These are phyloP conservation scores for Vulpes vulpes DNA, from an alignment of 2,113 vertebrate species.

Conservation along the genomic window DNA sequence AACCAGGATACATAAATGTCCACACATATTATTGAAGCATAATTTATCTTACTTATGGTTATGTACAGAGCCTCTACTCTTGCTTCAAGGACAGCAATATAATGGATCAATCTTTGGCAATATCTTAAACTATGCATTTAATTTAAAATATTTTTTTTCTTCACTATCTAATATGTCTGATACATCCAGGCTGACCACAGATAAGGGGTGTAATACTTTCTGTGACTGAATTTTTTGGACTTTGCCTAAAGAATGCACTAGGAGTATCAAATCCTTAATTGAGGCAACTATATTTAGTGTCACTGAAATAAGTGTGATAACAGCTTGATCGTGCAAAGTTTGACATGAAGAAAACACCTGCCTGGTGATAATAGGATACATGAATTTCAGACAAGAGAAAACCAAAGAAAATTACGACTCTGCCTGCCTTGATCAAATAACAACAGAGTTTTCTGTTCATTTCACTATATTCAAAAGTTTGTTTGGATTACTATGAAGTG, in stretches of 20 bases:
- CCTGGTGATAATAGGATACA: conserved; percentile 76
- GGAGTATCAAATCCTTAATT: conserved; percentile 70
- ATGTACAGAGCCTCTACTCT: not conserved
- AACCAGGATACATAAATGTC: not conserved
- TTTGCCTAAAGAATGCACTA: conserved; percentile 41
- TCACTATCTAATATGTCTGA: not conserved
- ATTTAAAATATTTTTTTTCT: conserved; percentile 11
- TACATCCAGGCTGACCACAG: not conserved
- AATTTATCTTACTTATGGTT: not conserved
- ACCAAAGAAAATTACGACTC: conserved; percentile 65
- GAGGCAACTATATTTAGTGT: conserved; percentile 61
- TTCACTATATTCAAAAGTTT: conserved; percentile 52
- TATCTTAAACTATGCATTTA: conserved; percentile 34
- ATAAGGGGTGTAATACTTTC: conserved; percentile 22
- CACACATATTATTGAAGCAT: not conserved
- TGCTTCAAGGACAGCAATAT: not conserved
- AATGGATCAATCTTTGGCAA: not conserved
- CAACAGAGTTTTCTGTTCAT: conserved; percentile 46
- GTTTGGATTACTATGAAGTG: conserved; percentile 61
- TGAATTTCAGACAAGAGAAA: conserved; percentile 73
- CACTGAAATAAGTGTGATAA: conserved; percentile 80
- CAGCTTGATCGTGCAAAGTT: conserved; percentile 62
- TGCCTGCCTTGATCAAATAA: conserved; percentile 63
- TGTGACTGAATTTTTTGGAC: conserved; percentile 26
- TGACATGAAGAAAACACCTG: conserved; percentile 74